A percentile compares a stretch with the other conserved stretches of the same genome.
phyloP scores from a whole-genome alignment of 2,888 invertebrate genomes.

The Limnephilus marmoratus region DNA sequence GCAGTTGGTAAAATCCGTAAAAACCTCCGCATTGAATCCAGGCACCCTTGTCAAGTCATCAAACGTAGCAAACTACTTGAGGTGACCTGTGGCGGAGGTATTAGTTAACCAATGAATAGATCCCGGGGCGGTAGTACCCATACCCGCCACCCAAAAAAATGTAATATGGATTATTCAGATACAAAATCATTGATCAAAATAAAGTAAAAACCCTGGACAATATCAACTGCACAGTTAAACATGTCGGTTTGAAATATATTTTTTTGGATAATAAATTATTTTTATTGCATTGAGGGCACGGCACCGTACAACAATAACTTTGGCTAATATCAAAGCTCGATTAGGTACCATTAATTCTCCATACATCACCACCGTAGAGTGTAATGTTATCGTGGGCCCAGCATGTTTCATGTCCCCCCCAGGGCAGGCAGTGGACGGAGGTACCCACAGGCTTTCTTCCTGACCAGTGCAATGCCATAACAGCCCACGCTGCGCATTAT shows the following conservation, averaged over 20 bases:
- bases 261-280: background rate
- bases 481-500: conserved; percentile 35
- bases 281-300: background rate
- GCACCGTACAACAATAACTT: background rate
- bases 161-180: no score
- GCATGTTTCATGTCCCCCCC: conserved; percentile 11
- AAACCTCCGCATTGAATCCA: no score
- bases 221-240: background rate
- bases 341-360: background rate
- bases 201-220: background rate
- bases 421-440: conserved; percentile 6
- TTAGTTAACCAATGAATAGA: no score
- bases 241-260: background rate
- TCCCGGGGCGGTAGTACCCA: no score
- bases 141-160: no score
- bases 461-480: conserved; percentile 7
- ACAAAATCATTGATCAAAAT: background rate
- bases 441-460: background rate
- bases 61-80: no score
- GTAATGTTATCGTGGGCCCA: background rate
- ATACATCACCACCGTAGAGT: conserved; percentile 15
- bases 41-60: no score
- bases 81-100: no score
- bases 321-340: background rate
- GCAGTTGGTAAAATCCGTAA: no score